Evolutionary conservation across 2,888 invertebrate species (phyloP), one percentile per base, ranked within the genome.

Genomic region (Polydrusus cervinus): DNA sequence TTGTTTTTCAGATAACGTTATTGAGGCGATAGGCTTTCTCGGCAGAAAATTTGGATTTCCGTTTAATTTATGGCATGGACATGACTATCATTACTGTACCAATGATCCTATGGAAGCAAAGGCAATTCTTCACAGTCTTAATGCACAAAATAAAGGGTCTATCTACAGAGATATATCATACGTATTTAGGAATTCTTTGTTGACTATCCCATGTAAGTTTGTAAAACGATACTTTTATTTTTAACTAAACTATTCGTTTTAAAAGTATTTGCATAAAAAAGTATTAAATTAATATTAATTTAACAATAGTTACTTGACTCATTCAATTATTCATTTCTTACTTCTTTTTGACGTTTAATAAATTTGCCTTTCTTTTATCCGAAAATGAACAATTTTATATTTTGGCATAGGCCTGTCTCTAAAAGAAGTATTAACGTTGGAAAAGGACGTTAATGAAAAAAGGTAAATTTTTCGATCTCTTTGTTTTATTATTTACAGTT

Each of bases 121-220:
- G 7, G 57, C 38, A 18, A 16, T 60, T 6, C 38, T 60, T 16
- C 57, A 60, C 18, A 60, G 16, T 16, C 16, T 38, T 0, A 16
- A 14, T 11, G 38, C 16, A 3, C 57, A 60, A 38, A 38, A 60
- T 60, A 60, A 60, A 11, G 38, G 38, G 18, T 1, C 11, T 10
- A n/a, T 38, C 0, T 60, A 60, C 9, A 16, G 30, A 1, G 57
- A 34, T 16, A 60, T 60, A 60, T 14, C 38, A 11, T 38, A 34
- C n/a, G 38, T 60, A 16, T 60, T 60, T 38, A 38, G 14, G 34
- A 60, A 60, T 16, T 60, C 38, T 18, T 60, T 60, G 10, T 34
- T 60, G 1, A 60, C 57, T 10, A 38, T 38, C 11, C 57, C 57
- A 38, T 60, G 57, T 60, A 38, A 60, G 57, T 60, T 20, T 51